A percentile compares a stretch with the other conserved stretches of the same genome.
Conservation (phyloP, 2,797 vertebrate species). For the Pogoniulus pusillus region DNA sequence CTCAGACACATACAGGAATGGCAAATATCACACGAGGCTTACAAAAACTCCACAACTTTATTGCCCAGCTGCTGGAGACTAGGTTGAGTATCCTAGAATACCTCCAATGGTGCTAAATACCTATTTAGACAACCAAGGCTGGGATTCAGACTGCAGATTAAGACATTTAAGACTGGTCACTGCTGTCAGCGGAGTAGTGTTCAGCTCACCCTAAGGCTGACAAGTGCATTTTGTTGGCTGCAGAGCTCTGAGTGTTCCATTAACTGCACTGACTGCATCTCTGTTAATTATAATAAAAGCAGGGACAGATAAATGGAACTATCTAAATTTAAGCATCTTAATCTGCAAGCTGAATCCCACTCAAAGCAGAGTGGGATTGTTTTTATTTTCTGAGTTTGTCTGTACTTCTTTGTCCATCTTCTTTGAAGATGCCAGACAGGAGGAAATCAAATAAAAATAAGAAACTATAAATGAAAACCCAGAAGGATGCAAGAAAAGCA, state of each 20-base stretch:
- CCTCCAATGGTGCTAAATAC: not conserved
- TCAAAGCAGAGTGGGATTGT: not conserved
- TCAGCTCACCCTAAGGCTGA: not conserved
- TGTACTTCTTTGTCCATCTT: not conserved
- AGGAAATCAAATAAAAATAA: not conserved
- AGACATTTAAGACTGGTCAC: not conserved
- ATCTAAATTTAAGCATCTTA: not conserved
- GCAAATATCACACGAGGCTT: not conserved
- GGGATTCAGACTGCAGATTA: conserved; percentile 6
- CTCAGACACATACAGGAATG: not conserved
- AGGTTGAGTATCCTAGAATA: not conserved
- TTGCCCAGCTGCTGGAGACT: not conserved
- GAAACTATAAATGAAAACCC: not conserved
- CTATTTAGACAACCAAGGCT: not conserved
- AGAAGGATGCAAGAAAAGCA: not conserved
- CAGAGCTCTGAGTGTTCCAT: not conserved
- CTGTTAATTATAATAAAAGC: conserved; percentile 21
- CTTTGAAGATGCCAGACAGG: not conserved
- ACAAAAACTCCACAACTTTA: not conserved
- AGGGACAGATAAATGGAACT: not conserved
- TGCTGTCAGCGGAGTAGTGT: not conserved
- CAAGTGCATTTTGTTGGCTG: conserved; percentile 24
- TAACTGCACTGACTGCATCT: not conserved
- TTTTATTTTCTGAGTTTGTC: not conserved
- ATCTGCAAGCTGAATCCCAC: not conserved